Conservation (phyloP, 2,888 invertebrate species). For the Dyspetes luteomarginatus region DNA sequence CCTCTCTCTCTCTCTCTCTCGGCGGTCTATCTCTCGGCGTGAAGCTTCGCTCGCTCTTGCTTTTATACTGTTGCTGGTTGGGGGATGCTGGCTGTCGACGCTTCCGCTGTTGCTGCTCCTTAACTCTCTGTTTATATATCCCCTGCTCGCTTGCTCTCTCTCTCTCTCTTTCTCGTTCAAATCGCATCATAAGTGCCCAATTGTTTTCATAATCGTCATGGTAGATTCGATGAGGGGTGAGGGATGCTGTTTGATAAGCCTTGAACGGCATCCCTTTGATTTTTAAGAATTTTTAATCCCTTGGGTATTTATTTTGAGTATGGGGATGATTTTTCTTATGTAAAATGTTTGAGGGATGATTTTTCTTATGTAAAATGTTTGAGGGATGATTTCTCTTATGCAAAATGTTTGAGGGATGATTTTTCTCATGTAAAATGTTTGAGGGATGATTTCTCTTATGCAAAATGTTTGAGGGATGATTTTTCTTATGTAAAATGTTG, state of each 20-base stretch:
- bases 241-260: neutral
- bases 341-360: neutral
- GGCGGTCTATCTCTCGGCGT: conserved; percentile 36
- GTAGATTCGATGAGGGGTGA: neutral
- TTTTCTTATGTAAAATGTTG: neutral
- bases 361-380: neutral
- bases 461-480: neutral
- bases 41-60: conserved; percentile 50
- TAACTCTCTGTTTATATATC: conserved; percentile 50
- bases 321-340: neutral
- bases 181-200: neutral
- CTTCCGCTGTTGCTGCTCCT: conserved; percentile 54
- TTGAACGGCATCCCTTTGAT: neutral
- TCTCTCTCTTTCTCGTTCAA: neutral
- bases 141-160: neutral
- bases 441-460: no score
- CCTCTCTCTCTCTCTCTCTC: conserved; percentile 40
- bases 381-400: neutral
- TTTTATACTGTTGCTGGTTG: conserved; percentile 54
- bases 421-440: neutral
- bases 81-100: conserved; percentile 54
- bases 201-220: neutral
- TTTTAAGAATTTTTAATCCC: neutral
- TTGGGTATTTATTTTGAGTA: neutral
- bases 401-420: neutral